Conservation (phyloP, 1,140 invertebrate species). For the Eueides isabella region DNA sequence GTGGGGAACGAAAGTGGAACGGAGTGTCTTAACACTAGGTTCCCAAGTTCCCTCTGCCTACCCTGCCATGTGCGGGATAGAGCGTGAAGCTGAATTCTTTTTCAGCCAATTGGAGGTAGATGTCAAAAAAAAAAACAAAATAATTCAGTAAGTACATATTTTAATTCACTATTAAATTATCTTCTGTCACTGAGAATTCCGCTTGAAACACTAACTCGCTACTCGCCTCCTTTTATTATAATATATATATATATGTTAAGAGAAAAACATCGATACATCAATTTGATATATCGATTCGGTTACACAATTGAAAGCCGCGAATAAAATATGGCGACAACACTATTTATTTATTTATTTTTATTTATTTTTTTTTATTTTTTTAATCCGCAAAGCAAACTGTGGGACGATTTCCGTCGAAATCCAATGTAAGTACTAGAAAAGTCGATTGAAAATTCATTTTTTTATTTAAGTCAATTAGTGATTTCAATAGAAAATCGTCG, state of each 20-base stretch:
- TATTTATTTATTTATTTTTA: background rate
- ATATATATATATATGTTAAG: conserved; percentile 30
- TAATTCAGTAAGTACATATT: conserved; percentile 42
- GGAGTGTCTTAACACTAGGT: background rate
- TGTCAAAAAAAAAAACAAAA: background rate
- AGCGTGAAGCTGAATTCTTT: background rate
- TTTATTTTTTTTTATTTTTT: background rate
- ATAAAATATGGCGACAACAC: conserved; percentile 28
- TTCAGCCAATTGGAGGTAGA: background rate
- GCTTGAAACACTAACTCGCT: conserved; percentile 27
- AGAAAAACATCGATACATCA: conserved; percentile 42
- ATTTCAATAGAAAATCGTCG: background rate
- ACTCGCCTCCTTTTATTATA: conserved; percentile 31
- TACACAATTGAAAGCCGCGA: conserved; percentile 27
- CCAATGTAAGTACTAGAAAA: conserved; percentile 6
- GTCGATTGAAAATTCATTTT: background rate
- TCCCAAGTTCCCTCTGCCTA: background rate
- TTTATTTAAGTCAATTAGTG: background rate
- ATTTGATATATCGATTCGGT: conserved; percentile 44
- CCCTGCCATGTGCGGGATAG: background rate
- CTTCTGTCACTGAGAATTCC: conserved; percentile 39
- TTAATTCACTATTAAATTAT: conserved; percentile 40
- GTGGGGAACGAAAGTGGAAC: background rate
- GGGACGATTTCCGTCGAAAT: conserved; percentile 11
- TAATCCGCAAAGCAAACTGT: conserved; percentile 21